phyloP scores from a whole-genome alignment of 37 sponge, comb jelly and placozoan genomes.

The Tethya wilhelma region DNA sequence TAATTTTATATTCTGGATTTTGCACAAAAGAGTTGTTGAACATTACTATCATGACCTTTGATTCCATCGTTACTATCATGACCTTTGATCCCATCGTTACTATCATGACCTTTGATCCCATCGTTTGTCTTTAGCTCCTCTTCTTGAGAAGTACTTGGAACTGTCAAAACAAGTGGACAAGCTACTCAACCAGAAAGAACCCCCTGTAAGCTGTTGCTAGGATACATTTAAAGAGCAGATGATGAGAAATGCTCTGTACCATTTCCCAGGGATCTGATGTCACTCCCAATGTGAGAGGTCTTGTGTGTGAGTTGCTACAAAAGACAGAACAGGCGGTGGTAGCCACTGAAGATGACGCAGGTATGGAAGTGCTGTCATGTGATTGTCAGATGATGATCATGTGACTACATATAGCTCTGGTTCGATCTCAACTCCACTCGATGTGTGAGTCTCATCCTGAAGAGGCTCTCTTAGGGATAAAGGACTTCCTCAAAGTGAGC shows the following conservation, averaged over 20 bases:
- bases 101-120: too few relatives aligned
- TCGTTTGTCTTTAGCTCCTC: conserved; percentile 10
- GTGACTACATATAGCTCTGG: conserved; percentile 10
- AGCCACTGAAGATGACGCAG: not conserved
- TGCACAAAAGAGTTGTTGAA: too few relatives aligned
- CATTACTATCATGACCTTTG: too few relatives aligned
- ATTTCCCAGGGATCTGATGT: not conserved
- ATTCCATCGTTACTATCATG: too few relatives aligned
- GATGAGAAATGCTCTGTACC: too few relatives aligned
- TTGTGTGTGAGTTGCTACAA: conserved; percentile 2
- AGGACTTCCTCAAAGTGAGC: conserved; percentile 36
- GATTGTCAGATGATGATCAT: not conserved
- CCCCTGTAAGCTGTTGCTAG: too few relatives aligned
- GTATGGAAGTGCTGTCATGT: not conserved
- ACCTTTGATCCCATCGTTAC: too few relatives aligned
- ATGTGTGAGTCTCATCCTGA: conserved; percentile 28
- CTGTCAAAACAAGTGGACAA: conserved; percentile 13
- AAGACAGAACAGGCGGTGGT: conserved; percentile 1
- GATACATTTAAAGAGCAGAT: too few relatives aligned
- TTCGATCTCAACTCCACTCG: conserved; percentile 24
- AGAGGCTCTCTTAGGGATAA: conserved; percentile 52
- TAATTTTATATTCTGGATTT: too few relatives aligned
- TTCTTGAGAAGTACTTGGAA: conserved; percentile 38
- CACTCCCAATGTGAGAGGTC: not conserved
- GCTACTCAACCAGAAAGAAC: not conserved